Conservation (phyloP, 2,888 invertebrate genomes). For the Acanthosepion esculentum region DNA sequence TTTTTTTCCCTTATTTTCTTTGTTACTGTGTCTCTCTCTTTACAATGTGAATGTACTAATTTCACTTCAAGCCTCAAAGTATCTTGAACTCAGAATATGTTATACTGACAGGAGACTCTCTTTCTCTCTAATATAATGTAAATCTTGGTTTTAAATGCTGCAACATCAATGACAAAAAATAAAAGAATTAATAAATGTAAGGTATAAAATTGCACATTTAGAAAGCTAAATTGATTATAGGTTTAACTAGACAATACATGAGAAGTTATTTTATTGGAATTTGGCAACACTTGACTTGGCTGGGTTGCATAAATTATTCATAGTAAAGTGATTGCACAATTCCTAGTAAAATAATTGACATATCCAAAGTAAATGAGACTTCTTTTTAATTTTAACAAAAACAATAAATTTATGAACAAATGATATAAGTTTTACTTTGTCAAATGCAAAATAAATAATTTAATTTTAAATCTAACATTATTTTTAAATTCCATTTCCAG, state of each 20-base stretch:
- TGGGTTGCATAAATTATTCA: background rate
- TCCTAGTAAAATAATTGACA: background rate
- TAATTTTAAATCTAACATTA: too few relatives aligned
- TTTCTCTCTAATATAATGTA: too few relatives aligned
- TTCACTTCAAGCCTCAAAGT: too few relatives aligned
- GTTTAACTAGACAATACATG: background rate
- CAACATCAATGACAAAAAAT: too few relatives aligned
- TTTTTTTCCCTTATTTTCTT: too few relatives aligned
- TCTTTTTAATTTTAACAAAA: background rate
- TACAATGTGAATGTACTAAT: too few relatives aligned
- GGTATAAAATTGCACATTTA: background rate
- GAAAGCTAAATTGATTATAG: background rate
- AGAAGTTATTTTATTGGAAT: background rate
- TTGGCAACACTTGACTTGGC: constrained; percentile 33
- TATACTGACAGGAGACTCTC: too few relatives aligned
- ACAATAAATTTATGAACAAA: background rate
- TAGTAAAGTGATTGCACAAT: background rate
- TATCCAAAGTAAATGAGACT: background rate
- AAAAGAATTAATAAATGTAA: too few relatives aligned
- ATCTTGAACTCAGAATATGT: too few relatives aligned
- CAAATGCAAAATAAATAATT: background rate
- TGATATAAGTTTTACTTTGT: background rate
- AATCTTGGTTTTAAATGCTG: too few relatives aligned
- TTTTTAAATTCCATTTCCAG: too few relatives aligned
- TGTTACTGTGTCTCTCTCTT: too few relatives aligned